phyloP scores from a whole-genome alignment of 2,797 vertebrate species.

The Potorous gilbertii region DNA sequence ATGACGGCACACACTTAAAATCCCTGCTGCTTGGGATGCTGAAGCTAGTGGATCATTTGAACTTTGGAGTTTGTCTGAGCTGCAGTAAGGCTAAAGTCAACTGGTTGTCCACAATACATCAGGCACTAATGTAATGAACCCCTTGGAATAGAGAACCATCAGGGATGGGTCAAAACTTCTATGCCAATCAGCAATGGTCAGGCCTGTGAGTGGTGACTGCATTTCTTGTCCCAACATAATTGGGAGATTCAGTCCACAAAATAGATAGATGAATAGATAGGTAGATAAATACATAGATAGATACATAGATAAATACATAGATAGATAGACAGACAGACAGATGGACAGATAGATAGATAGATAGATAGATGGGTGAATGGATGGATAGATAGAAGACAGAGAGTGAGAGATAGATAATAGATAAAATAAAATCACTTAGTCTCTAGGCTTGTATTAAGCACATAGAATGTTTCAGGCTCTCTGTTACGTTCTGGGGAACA shows the following conservation, averaged over 20 bases:
- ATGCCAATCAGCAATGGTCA: neutral
- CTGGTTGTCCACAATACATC: neutral
- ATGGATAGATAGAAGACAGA: too few relatives aligned
- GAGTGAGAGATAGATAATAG: too few relatives aligned
- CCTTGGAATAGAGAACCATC: neutral
- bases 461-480: neutral
- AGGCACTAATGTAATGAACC: neutral
- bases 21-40: neutral
- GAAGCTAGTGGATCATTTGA: neutral
- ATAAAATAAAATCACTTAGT: neutral
- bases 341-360: too few relatives aligned
- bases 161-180: neutral
- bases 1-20: neutral
- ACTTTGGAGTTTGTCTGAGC: neutral
- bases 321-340: too few relatives aligned
- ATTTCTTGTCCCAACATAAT: neutral
- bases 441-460: too few relatives aligned
- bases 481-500: neutral
- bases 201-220: neutral
- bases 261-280: too few relatives aligned
- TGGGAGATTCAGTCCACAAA: neutral
- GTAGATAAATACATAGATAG: too few relatives aligned
- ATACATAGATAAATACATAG: too few relatives aligned
- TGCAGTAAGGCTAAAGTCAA: neutral
- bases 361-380: too few relatives aligned